Evolutionary conservation across 1,140 invertebrate species (phyloP), one percentile per base, ranked within the genome.

Genomic region (Lasaia peninsularis): DNA sequence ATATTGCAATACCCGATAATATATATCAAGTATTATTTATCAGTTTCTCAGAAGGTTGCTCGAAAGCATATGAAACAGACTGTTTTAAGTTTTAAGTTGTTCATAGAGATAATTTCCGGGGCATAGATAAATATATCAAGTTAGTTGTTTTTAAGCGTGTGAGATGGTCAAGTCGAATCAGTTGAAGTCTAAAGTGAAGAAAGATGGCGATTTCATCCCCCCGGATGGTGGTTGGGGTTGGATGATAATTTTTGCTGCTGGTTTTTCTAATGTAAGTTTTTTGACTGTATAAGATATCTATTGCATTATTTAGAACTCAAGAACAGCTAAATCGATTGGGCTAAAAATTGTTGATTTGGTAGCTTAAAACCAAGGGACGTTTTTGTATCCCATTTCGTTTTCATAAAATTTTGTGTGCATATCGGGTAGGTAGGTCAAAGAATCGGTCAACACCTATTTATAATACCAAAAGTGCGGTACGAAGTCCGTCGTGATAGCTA

Each of bases 151-250:
- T 10, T 28, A 35, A 52, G 60, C 60, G 56, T 58, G 70, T 63
- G 73, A 40, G 24, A 85, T 85, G 81, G 67, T 63, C 31, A 81
- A 80, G 51, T 37, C 63, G 12, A 79, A 80, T 53, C 34, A 70
- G 24, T 50, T 74, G 4, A 75, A 80, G 28, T 61, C 72, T 2
- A 88, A 84, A 57, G 58, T 84, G 49, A 78, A 71, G 50, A 86
- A 72, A 53, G 77, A 85, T 48, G 80, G 78, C 8, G 86, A 85
- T 2, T 92, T 91, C 58, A 79, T 90, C 0, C 89, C 91, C 1
- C 93, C 92, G 0, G 93, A 94, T 71, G 92, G 91, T 0, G 93
- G 93, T 5, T 94, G 92, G 92, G 93, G 93, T 0, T 94, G 93
- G 93, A 83, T 93, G 67, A 90, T 94, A 11, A 87, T 93, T 12